These are phyloP conservation scores for Biston stratarius DNA, from an alignment of 2,888 invertebrate species.

Conservation along the genomic window DNA sequence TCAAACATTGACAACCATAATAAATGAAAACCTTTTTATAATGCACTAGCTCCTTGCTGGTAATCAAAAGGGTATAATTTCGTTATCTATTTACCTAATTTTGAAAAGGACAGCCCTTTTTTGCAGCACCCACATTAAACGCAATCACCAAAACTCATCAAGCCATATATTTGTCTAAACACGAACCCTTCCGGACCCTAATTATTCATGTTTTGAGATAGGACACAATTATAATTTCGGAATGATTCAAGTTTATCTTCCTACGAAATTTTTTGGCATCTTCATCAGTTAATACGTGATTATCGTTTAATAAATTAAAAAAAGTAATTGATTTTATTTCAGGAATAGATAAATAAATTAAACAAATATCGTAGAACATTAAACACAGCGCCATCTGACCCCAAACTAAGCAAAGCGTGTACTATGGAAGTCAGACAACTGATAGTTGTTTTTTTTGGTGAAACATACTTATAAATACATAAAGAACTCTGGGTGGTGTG, in stretches of 20 bases:
- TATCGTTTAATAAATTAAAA: too few species aligned
- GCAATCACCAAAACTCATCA: slow-evolving; percentile 39
- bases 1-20: too few species aligned
- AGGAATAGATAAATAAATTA: too few species aligned
- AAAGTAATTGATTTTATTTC: too few species aligned
- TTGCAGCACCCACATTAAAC: slow-evolving; percentile 38
- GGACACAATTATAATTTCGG: slow-evolving; percentile 18
- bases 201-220: slow-evolving; percentile 34
- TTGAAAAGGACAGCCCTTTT: slow-evolving; percentile 29
- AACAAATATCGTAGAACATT: too few species aligned
- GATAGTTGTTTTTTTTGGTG: too few species aligned
- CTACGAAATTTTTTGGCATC: neutral
- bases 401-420: too few species aligned
- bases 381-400: too few species aligned
- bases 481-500: too few species aligned
- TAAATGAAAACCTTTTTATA: neutral
- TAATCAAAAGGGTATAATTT: slow-evolving; percentile 15
- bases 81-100: slow-evolving; percentile 25
- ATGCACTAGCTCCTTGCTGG: neutral
- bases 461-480: too few species aligned
- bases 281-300: neutral
- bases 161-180: slow-evolving; percentile 40
- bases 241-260: slow-evolving; percentile 15
- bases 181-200: slow-evolving; percentile 31
- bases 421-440: too few species aligned